Evolutionary conservation across 2,888 invertebrate genomes (phyloP), one percentile per base, ranked within the genome.

Genomic region (Cancer borealis): DNA sequence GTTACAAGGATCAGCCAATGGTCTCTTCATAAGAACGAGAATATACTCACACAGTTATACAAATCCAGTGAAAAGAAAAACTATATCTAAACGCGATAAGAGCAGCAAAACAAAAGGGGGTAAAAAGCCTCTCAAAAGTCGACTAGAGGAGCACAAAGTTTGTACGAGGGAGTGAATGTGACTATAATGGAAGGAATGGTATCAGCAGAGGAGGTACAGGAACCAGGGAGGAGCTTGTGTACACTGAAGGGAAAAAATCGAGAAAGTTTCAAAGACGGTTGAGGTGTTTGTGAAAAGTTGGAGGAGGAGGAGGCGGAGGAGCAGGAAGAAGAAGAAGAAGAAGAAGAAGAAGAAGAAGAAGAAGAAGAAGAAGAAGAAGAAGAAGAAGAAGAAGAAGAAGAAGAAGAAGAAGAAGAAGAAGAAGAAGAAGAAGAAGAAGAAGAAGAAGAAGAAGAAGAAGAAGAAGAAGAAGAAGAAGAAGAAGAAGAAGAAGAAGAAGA

Each of bases 391-490:
- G 17, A 66, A 17, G 12, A 66, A 3, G 12, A 66, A 17, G 21
- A 66, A 3, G 66, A 66, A 17, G 12, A 17, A 17, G 66, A 14
- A 21, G 17, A 5, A 21, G 8, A 66, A 12, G 66, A 66, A 21
- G 21, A 66, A 3, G 66, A 5, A 66, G 66, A 12, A 3, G 14
- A 66, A 21, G 3, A 14, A 10, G 66, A 17, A 17, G 14, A 66
- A 3, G 17, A 14, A 66, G 21, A 66, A 17, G 17, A 66, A n/a
- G 66, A n/a, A n/a, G 21, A n/a, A 21, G n/a, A n/a, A n/a, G 66
- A n/a, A n/a, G n/a, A n/a, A 66, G 66, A n/a, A 66, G 66, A n/a
- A 66, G 66, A n/a, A 66, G 66, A n/a, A 66, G 66, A n/a, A 66
- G 21, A n/a, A 66, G 66, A 6, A 4, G 21, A n/a, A 12, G 21